Percentiles rank a stretch among this genome's conserved stretches.
Conservation (phyloP, 2,888 invertebrate genomes). For the Acanthosepion esculentum region DNA sequence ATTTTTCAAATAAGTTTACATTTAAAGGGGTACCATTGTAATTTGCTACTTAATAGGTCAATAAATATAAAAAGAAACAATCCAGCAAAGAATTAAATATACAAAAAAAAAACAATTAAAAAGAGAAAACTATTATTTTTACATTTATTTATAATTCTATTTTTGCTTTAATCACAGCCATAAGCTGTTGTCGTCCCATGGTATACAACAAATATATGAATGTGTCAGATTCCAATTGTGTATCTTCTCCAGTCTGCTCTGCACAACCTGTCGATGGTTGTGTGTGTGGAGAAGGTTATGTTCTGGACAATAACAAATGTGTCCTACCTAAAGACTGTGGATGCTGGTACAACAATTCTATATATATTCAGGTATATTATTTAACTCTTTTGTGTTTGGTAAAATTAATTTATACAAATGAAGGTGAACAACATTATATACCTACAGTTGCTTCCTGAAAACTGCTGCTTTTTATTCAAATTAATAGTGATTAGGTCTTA, state of each 20-base stretch:
- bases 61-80: no score
- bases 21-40: no score
- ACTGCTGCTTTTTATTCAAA: no score
- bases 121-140: background rate
- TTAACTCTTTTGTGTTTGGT: background rate
- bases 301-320: conserved; percentile 45
- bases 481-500: no score
- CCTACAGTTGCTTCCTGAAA: no score
- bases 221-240: conserved; percentile 41
- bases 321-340: conserved; percentile 40
- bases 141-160: background rate
- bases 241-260: conserved; percentile 33
- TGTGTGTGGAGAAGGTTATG: conserved; percentile 40
- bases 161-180: background rate
- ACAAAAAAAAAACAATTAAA: no score
- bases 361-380: conserved; percentile 39
- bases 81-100: no score
- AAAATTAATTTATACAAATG: background rate
- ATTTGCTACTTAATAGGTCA: no score
- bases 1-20: no score
- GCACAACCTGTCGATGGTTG: conserved; percentile 41
- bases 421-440: no score
- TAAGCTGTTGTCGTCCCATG: conserved; percentile 37
- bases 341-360: conserved; percentile 36
- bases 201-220: conserved; percentile 25